phyloP scores from a whole-genome alignment of 2,113 vertebrate genomes.

The Pelecanus crispus region DNA sequence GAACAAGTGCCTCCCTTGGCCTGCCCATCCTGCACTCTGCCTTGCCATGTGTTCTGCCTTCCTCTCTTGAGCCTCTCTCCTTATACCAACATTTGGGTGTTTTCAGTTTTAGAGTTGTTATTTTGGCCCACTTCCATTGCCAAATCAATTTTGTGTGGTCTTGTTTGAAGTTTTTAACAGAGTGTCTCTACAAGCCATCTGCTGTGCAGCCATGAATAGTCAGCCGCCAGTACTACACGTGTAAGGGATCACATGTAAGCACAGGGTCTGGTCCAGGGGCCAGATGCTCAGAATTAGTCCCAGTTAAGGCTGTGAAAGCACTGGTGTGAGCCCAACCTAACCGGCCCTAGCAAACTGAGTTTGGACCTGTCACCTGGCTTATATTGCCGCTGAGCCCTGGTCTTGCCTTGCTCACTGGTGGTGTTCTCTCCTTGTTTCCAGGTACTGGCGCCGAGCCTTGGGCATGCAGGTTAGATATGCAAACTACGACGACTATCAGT shows the following conservation, averaged over 20 bases:
- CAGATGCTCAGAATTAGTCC: neutral
- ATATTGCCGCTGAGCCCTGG: neutral
- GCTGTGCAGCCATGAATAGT: neutral
- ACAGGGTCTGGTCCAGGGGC: neutral
- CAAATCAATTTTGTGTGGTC: neutral
- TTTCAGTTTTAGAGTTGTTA: neutral
- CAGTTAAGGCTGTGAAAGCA: neutral
- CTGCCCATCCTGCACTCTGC: rapidly evolving
- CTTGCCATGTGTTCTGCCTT: neutral
- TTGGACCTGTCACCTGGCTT: neutral
- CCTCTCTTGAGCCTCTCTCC: neutral
- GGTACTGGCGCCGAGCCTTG: conserved; percentile 84
- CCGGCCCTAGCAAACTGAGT: neutral
- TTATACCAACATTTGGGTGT: neutral
- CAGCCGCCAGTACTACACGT: neutral
- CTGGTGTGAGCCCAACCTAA: neutral
- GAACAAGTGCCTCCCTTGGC: neutral
- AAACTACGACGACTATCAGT: conserved; percentile 79
- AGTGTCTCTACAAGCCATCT: neutral
- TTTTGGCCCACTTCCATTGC: neutral
- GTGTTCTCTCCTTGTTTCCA: conserved; percentile 30
- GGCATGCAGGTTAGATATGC: conserved; percentile 82
- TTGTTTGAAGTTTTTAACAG: neutral
- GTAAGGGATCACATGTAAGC: neutral
- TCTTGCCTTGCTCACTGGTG: neutral